Evolutionary conservation across 2,113 vertebrate species (phyloP).

Genomic region (Cochlearius cochlearius): DNA sequence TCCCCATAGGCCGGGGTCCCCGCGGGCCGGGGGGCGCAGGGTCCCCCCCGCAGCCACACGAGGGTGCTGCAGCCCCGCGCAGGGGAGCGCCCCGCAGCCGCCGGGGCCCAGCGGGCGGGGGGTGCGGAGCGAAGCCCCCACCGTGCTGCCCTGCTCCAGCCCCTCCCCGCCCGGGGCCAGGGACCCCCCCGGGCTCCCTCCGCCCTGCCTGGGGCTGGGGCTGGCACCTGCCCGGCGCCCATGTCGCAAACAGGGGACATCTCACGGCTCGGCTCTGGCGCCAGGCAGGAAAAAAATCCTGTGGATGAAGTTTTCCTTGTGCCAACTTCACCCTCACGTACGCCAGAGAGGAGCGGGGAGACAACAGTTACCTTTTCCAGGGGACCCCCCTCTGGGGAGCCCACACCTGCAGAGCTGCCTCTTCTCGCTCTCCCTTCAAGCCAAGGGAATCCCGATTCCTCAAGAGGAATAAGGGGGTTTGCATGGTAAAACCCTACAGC

Average conservation of each 20-base stretch:
- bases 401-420: accelerated
- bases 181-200: background rate
- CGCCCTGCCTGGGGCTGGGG: background rate
- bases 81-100: background rate
- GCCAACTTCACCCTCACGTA: accelerated
- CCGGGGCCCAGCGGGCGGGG: background rate
- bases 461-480: background rate
- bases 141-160: accelerated
- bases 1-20: no score
- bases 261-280: background rate
- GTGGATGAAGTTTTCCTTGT: background rate
- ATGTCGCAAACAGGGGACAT: accelerated
- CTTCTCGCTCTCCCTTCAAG: background rate
- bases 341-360: background rate
- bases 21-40: background rate
- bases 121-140: background rate
- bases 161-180: background rate
- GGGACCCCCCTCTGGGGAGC: background rate
- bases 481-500: background rate
- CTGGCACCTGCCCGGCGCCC: background rate
- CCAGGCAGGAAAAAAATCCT: accelerated
- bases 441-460: background rate
- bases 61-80: slow-evolving; percentile 39
- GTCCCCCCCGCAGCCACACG: slow-evolving; percentile 28
- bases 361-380: accelerated